Conservation (phyloP, 2,797 vertebrate genomes). For the Pseudomugil tenellus region DNA sequence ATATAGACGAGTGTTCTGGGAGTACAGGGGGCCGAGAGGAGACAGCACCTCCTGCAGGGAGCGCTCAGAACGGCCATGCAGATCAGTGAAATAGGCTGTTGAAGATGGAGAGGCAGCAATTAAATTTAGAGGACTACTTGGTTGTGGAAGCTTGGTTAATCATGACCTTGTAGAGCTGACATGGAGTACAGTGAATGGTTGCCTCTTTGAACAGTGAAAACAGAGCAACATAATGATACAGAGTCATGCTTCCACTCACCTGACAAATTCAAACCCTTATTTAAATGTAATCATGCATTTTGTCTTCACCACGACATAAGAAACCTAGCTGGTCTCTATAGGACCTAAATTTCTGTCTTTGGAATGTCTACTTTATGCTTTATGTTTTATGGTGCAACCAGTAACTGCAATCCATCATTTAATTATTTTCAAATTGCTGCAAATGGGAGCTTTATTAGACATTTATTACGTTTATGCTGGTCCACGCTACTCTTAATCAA, state of each 20-base stretch:
- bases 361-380: neutral
- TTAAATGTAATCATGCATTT: neutral
- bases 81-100: slow-evolving; percentile 90
- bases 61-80: slow-evolving; percentile 88
- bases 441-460: neutral
- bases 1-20: slow-evolving; percentile 85
- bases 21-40: slow-evolving; percentile 85
- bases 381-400: neutral
- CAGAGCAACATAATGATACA: neutral
- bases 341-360: neutral
- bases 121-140: neutral
- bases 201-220: neutral
- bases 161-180: neutral
- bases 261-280: neutral
- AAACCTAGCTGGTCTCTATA: neutral
- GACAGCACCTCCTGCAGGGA: slow-evolving; percentile 85
- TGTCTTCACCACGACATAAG: neutral
- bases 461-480: neutral
- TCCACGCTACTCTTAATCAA: neutral
- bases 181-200: neutral
- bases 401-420: neutral
- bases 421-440: neutral
- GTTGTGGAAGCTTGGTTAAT: neutral
- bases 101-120: neutral
- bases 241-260: neutral